phyloP scores from a whole-genome alignment of 2,888 invertebrate species.

The Sialis fuliginosa region DNA sequence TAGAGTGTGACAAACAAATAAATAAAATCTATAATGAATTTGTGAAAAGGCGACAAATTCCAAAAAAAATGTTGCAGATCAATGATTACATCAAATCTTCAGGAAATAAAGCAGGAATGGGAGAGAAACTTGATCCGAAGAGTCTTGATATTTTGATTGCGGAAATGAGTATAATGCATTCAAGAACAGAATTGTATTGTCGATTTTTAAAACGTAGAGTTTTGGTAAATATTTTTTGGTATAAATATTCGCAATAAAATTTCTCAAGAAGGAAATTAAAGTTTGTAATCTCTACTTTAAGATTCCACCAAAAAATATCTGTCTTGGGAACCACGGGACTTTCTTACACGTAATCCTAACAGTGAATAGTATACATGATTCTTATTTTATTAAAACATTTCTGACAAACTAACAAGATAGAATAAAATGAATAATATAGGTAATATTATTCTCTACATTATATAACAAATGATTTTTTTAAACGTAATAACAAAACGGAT shows the following conservation, averaged over 20 bases:
- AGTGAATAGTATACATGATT: too few relatives aligned
- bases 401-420: too few relatives aligned
- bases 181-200: slow-evolving; percentile 78
- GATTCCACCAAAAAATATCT: too few relatives aligned
- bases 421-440: too few relatives aligned
- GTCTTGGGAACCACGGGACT: too few relatives aligned
- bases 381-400: too few relatives aligned
- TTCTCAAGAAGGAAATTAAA: too few relatives aligned
- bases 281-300: not conserved
- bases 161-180: slow-evolving; percentile 83
- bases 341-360: too few relatives aligned
- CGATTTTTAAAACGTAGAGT: slow-evolving; percentile 67
- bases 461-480: too few relatives aligned
- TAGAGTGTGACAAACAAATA: slow-evolving; percentile 55
- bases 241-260: too few relatives aligned
- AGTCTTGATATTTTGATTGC: slow-evolving; percentile 74
- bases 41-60: slow-evolving; percentile 44
- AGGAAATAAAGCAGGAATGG: slow-evolving; percentile 22
- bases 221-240: slow-evolving; percentile 32
- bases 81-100: slow-evolving; percentile 34
- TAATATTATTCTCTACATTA: too few relatives aligned
- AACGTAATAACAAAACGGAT: too few relatives aligned
- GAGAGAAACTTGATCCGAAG: slow-evolving; percentile 55
- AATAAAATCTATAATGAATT: slow-evolving; percentile 52
- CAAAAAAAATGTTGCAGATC: slow-evolving; percentile 41